Base-by-base conservation (phyloP, 2,113 vertebrate species). In the Lampris incognitus region DNA sequence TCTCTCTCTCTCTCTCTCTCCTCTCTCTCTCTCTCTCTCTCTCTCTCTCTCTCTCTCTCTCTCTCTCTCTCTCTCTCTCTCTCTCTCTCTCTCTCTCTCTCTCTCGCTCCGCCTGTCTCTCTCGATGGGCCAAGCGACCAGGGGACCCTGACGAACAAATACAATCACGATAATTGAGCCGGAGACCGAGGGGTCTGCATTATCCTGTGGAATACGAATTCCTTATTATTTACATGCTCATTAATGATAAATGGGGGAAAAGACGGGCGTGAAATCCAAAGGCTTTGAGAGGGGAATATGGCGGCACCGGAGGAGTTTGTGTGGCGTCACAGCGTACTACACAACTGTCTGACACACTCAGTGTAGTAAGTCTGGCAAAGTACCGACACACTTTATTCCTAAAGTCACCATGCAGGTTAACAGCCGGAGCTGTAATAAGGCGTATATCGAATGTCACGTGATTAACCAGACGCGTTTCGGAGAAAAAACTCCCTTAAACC, bases 191-290 rank as follows among this genome's bases (percentile, higher is more conserved):
- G 69, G 78, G 85, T 82, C 70, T 52, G 57, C 61, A 39, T 63
- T 58, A 42, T 44, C 24, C 62, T 41, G 42, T 54, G 66, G 74
- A 77, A 52, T n/a, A 57, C 65, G 49, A 24, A n/a, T 51, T 9
- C 64, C 38, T 70, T 54, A 51, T 86, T 88, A 86, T 88, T 93
- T 78, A 85, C 82, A 90, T 59, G 71, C 85, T 82, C 49, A 76
- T 89, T 91, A 90, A 88, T 72, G 78, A 83, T 76, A 85, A 91
- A 90, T 79, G 60, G 88, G 24, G 24, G 24, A 24, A 70, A 83
- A 82, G 76, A 81, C 75, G 77, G 73, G 78, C 85, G 76, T 88
- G 85, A 87, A 88, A 90, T 87, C n/a, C 38, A 51, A 58, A 40
- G 50, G 11, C 67, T 54, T 55, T 58, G 66, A 64, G 46, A 55